These are phyloP conservation scores for Pseudochromis fuscus DNA, from an alignment of 2,797 vertebrate genomes.

Conservation along the genomic window DNA sequence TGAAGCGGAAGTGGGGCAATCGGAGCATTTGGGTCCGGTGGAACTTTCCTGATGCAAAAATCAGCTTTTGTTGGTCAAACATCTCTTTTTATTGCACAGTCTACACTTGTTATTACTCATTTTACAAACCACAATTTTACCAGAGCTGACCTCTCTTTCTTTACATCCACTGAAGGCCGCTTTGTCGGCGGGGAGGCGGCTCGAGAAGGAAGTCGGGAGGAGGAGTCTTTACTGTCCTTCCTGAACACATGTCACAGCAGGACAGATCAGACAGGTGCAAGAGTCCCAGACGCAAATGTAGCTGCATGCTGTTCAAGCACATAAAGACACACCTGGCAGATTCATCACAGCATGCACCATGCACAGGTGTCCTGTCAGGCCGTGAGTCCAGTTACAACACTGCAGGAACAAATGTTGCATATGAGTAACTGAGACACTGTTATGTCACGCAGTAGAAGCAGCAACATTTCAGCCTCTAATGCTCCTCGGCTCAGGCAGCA, in stretches of 20 bases:
- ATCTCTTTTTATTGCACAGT: neutral
- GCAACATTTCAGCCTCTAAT: neutral
- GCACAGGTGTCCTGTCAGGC: constrained; percentile 40
- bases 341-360: constrained; percentile 60
- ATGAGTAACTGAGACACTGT: constrained; percentile 12
- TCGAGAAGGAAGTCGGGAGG: constrained; percentile 48
- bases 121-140: constrained; percentile 19
- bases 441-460: constrained; percentile 52
- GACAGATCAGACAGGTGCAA: constrained; percentile 33
- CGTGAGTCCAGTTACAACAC: constrained; percentile 16
- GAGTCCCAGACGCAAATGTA: neutral
- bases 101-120: no score
- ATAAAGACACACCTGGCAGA: constrained; percentile 18
- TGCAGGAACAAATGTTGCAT: constrained; percentile 31
- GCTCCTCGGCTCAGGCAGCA: constrained; percentile 14
- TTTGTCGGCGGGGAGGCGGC: constrained; percentile 61
- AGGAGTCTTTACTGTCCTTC: constrained; percentile 76
- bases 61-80: constrained; percentile 24
- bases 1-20: constrained; percentile 81
- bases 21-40: constrained; percentile 78
- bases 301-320: constrained; percentile 28
- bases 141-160: constrained; percentile 83
- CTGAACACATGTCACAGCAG: constrained; percentile 74
- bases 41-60: constrained; percentile 76
- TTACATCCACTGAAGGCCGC: constrained; percentile 70